Conservation (phyloP, 2,113 vertebrate species). For the Cynocephalus volans region DNA sequence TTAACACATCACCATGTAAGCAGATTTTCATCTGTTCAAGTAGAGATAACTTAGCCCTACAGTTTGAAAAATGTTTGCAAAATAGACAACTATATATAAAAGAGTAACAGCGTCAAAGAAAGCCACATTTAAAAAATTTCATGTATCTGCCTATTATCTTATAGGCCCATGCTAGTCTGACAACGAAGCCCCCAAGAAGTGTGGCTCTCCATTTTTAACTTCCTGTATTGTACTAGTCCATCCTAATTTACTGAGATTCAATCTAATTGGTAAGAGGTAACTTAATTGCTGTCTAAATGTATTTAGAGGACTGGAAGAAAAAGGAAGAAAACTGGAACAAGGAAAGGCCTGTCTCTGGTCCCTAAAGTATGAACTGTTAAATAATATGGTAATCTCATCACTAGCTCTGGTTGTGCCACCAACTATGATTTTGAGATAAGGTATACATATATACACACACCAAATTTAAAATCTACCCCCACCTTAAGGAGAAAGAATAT, state of each 20-base stretch:
- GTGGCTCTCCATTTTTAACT: background rate
- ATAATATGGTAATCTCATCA: background rate
- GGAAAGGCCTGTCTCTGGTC: background rate
- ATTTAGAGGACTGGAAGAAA: background rate
- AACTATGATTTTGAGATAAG: background rate
- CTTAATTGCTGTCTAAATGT: background rate
- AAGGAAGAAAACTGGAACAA: background rate
- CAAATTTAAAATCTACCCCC: conserved; percentile 30
- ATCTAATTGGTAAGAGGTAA: background rate
- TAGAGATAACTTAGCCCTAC: background rate
- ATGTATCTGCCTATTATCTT: background rate
- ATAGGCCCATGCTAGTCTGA: background rate
- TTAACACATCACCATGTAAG: background rate
- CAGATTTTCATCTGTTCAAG: background rate
- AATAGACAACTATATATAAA: background rate
- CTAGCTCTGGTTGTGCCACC: background rate
- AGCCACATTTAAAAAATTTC: background rate
- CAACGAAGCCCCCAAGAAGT: background rate
- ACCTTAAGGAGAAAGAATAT: background rate
- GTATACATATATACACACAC: rapidly evolving
- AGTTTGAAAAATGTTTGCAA: background rate
- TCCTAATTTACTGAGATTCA: background rate
- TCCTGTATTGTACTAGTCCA: background rate
- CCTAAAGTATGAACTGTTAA: background rate
- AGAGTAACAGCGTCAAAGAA: background rate